Conservation (phyloP, 1,140 invertebrate species). For the Limonius californicus region DNA sequence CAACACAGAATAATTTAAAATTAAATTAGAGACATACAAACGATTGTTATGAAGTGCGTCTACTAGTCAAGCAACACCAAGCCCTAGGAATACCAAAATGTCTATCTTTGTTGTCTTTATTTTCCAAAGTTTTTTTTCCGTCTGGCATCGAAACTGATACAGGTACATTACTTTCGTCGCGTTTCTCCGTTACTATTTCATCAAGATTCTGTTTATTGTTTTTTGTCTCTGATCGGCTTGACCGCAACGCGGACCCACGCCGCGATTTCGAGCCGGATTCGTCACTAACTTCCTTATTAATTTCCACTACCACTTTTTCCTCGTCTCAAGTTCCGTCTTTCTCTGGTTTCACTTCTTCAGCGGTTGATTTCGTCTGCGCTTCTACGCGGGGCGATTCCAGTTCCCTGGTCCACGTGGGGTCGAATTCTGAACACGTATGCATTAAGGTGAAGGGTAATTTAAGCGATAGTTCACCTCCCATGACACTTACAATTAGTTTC, state of each 20-base stretch:
- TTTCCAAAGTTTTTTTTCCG: constrained; percentile 18
- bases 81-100: constrained; percentile 50
- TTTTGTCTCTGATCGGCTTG: not conserved
- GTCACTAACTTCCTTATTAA: constrained; percentile 32
- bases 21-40: not conserved
- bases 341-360: constrained; percentile 35
- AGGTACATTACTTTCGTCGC: constrained; percentile 37
- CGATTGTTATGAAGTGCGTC: constrained; percentile 47
- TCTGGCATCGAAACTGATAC: no score
- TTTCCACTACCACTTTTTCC: constrained; percentile 43
- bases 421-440: constrained; percentile 51
- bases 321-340: constrained; percentile 46
- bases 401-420: constrained; percentile 31
- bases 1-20: not conserved
- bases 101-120: constrained; percentile 36
- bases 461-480: constrained; percentile 73
- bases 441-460: constrained; percentile 77
- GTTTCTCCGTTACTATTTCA: constrained; percentile 36
- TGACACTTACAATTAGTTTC: constrained; percentile 70
- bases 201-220: constrained; percentile 29
- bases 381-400: constrained; percentile 18
- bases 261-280: not conserved
- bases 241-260: not conserved
- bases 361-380: constrained; percentile 20
- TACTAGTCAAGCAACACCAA: constrained; percentile 51